phyloP scores from a whole-genome alignment of 2,888 invertebrate species.

The Euplexia lucipara region DNA sequence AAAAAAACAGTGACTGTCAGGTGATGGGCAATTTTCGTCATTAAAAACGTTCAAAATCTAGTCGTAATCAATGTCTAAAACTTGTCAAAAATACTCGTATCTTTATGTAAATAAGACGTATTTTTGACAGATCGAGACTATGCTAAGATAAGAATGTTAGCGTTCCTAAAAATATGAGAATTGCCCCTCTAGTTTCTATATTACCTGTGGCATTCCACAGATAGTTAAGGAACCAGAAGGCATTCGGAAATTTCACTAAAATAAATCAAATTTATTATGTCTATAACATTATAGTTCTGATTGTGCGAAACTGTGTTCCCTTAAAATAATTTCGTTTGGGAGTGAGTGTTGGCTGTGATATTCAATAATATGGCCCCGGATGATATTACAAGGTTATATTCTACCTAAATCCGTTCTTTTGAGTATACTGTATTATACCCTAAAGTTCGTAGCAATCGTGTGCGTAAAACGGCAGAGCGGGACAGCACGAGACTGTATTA shows the following conservation, averaged over 20 bases:
- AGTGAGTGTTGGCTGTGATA: slow-evolving; percentile 73
- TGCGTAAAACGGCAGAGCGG: slow-evolving; percentile 2
- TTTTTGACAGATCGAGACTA: too few relatives aligned
- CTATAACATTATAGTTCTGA: slow-evolving; percentile 24
- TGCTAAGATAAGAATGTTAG: too few relatives aligned
- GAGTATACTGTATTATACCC: slow-evolving; percentile 7
- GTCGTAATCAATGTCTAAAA: too few relatives aligned
- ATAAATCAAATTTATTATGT: neutral
- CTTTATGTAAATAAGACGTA: too few relatives aligned
- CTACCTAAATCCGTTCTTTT: slow-evolving; percentile 20
- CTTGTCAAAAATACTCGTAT: too few relatives aligned
- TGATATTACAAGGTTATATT: slow-evolving; percentile 58
- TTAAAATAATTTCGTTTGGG: slow-evolving; percentile 58
- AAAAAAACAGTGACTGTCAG: too few relatives aligned
- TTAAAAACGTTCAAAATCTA: too few relatives aligned
- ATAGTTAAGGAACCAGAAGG: too few relatives aligned
- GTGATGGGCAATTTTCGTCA: too few relatives aligned
- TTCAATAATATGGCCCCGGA: slow-evolving; percentile 56
- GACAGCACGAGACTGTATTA: neutral
- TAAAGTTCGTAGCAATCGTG: neutral
- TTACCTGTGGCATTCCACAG: too few relatives aligned
- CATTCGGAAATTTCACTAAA: neutral
- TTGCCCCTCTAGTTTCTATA: too few relatives aligned
- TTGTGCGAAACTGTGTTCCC: slow-evolving; percentile 11
- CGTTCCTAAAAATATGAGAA: too few relatives aligned